Percentiles rank a stretch among this genome's conserved stretches.
Evolutionary conservation across 2,888 invertebrate species (phyloP).

Genomic region (Rhingia campestris): DNA sequence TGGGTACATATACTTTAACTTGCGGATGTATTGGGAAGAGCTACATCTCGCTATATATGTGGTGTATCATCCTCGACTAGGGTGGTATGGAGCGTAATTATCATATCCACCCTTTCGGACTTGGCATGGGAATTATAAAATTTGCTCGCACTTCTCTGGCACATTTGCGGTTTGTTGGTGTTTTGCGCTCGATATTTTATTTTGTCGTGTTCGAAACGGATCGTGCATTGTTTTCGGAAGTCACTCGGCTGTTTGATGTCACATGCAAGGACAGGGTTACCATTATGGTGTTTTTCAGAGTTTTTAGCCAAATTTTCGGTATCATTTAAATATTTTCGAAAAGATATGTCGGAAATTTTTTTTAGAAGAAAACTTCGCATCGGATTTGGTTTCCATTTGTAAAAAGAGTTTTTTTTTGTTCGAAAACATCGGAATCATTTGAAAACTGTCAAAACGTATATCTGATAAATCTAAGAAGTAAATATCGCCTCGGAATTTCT

Average conservation of each 20-base stretch:
- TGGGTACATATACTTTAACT: conserved; percentile 20
- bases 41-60: conserved; percentile 21
- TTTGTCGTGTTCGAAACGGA: conserved; percentile 30
- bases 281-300: no score
- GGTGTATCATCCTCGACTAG: conserved; percentile 68
- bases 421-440: no score
- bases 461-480: no score
- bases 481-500: no score
- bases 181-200: background rate
- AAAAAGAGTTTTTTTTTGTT: no score
- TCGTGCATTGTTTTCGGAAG: conserved; percentile 29
- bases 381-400: no score
- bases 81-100: conserved; percentile 70
- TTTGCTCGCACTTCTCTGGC: conserved; percentile 40
- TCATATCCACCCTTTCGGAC: conserved; percentile 57
- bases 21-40: conserved; percentile 37
- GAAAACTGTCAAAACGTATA: no score
- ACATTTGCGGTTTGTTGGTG: conserved; percentile 9
- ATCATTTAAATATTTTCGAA: no score
- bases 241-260: conserved; percentile 62
- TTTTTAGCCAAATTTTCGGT: no score
- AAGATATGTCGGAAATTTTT: no score
- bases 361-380: no score
- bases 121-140: conserved; percentile 65
- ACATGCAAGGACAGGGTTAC: background rate